Conservation (phyloP, 2,797 vertebrate species). For the Pangasius larnaudii region DNA sequence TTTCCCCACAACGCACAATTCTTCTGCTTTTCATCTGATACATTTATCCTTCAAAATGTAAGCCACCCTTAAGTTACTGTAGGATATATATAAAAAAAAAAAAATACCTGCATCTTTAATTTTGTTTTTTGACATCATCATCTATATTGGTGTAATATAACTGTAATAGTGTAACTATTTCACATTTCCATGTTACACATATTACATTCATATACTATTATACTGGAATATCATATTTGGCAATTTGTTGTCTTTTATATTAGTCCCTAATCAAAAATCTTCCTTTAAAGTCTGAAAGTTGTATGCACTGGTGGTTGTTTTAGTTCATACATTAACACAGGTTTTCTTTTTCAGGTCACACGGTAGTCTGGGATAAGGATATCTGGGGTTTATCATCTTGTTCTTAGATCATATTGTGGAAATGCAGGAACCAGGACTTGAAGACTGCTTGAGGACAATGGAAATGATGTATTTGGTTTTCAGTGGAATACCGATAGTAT, state of each 20-base stretch:
- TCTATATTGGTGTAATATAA: background rate
- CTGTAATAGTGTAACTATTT: background rate
- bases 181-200: background rate
- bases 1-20: background rate
- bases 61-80: background rate
- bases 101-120: no score
- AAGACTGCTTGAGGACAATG: constrained; percentile 51
- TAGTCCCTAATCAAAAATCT: background rate
- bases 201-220: background rate
- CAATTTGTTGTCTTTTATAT: no score
- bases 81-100: background rate
- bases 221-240: background rate
- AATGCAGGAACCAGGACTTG: constrained; percentile 42
- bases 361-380: constrained; percentile 73
- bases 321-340: constrained; percentile 23
- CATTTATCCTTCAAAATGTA: background rate
- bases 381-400: constrained; percentile 57
- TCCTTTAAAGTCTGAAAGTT: background rate
- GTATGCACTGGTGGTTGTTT: background rate
- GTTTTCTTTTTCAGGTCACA: constrained; percentile 74
- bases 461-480: constrained; percentile 68
- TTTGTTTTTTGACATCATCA: background rate
- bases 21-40: background rate
- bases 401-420: constrained; percentile 64
- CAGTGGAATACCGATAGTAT: constrained; percentile 65